Evolutionary conservation across 92 coral and sea anemone species (phyloP).

Genomic region (Palythoa heliodiscus): DNA sequence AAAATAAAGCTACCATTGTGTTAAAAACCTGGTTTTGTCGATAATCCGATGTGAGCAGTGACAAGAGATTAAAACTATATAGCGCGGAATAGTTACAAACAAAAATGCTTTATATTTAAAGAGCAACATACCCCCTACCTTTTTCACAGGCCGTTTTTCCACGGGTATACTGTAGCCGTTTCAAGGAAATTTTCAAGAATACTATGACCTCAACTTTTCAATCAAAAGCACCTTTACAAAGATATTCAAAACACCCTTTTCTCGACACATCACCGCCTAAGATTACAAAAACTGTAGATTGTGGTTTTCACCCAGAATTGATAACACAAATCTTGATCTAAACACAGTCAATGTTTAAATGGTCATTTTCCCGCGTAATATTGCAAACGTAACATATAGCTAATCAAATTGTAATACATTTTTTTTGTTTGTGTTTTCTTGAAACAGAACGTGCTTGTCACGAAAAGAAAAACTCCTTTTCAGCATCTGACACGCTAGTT

Average conservation of each 20-base stretch:
- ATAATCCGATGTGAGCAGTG: no score
- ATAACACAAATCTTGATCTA: not conserved
- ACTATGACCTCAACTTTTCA: not conserved
- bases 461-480: not conserved
- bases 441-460: not conserved
- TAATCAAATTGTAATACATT: not conserved
- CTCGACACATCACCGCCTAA: not conserved
- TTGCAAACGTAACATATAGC: not conserved
- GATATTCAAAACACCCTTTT: not conserved
- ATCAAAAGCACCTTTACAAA: not conserved
- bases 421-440: not conserved
- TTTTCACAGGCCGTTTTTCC: no score
- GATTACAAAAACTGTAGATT: not conserved
- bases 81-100: no score
- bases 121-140: no score
- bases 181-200: not conserved
- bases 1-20: no score
- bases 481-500: constrained; percentile 34
- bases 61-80: no score
- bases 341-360: not conserved
- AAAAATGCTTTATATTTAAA: no score
- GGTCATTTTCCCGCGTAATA: not conserved
- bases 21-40: no score
- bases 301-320: not conserved
- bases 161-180: no score